A percentile compares a stretch with the other conserved stretches of the same genome.
Evolutionary conservation across 2,888 invertebrate species (phyloP).

Genomic region (Ectemnius continuus): DNA sequence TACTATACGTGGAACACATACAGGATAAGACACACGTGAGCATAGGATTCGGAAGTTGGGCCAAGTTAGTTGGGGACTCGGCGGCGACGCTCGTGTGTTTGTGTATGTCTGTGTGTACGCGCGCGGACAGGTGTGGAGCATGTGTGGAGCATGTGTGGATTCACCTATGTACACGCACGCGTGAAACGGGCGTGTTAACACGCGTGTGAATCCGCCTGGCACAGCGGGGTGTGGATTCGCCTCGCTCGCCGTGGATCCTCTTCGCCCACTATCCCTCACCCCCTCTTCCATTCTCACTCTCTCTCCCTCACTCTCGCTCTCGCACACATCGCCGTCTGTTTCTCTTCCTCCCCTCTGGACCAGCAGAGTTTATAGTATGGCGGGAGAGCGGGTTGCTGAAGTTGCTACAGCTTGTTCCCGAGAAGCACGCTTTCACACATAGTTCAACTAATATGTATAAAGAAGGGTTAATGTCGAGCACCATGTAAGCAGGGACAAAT

Average conservation of each 20-base stretch:
- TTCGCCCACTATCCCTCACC: slow-evolving; percentile 24
- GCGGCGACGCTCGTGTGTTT: slow-evolving; percentile 44
- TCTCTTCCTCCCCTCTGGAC: no score
- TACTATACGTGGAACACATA: not conserved
- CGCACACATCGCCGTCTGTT: no score
- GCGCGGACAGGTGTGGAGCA: slow-evolving; percentile 50
- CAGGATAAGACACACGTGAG: not conserved
- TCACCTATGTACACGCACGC: slow-evolving; percentile 34
- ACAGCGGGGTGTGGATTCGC: slow-evolving; percentile 52
- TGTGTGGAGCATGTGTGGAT: slow-evolving; percentile 51
- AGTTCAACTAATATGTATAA: no score
- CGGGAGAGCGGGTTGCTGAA: slow-evolving; percentile 16
- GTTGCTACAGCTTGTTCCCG: slow-evolving; percentile 25
- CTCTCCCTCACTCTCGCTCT: no score
- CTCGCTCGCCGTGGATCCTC: slow-evolving; percentile 34
- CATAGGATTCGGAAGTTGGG: slow-evolving; percentile 55
- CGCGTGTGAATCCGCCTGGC: slow-evolving; percentile 53
- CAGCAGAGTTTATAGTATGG: slow-evolving; percentile 38
- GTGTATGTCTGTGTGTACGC: slow-evolving; percentile 15
- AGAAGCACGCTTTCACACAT: not conserved
- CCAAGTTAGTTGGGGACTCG: slow-evolving; percentile 63
- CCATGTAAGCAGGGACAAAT: no score
- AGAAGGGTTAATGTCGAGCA: not conserved
- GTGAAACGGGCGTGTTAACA: slow-evolving; percentile 60
- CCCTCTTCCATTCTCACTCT: not conserved